Evolutionary conservation across 2,888 invertebrate genomes (phyloP).

Genomic region (Nowickia ferox): DNA sequence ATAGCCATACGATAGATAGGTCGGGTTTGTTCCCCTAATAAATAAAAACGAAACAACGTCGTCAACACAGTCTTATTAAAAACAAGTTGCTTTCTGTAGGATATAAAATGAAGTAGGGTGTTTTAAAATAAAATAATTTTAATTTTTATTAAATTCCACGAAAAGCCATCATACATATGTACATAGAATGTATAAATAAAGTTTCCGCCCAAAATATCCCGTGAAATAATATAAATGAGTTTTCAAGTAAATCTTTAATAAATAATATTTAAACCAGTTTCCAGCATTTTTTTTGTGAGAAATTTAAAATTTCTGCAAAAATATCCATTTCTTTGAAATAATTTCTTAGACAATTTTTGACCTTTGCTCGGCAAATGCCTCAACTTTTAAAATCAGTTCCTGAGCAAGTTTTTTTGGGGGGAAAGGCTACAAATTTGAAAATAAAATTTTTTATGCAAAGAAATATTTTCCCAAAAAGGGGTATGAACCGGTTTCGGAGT

Average conservation of each 20-base stretch:
- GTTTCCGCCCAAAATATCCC: too few species aligned
- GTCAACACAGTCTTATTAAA: not conserved
- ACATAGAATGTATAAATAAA: too few species aligned
- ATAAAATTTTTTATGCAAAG: too few species aligned
- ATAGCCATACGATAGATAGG: not conserved
- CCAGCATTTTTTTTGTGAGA: not conserved
- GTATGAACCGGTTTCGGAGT: too few species aligned
- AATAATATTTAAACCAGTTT: too few species aligned
- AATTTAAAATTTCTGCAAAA: not conserved
- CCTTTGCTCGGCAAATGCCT: not conserved
- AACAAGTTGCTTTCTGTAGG: not conserved
- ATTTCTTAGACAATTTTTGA: too few species aligned
- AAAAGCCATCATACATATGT: not conserved
- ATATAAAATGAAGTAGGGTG: not conserved
- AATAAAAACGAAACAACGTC: not conserved
- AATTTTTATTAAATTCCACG: not conserved
- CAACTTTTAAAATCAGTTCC: not conserved
- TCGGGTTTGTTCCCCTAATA: not conserved
- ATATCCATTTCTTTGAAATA: not conserved
- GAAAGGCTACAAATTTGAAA: not conserved
- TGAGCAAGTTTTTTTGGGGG: not conserved
- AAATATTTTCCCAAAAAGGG: too few species aligned
- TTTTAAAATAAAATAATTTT: conserved; percentile 3
- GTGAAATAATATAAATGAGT: too few species aligned
- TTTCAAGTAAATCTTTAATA: too few species aligned